A percentile compares a stretch with the other conserved stretches of the same genome.
phyloP scores from a whole-genome alignment of 2,888 invertebrate genomes.

The Amphimallon solstitiale region DNA sequence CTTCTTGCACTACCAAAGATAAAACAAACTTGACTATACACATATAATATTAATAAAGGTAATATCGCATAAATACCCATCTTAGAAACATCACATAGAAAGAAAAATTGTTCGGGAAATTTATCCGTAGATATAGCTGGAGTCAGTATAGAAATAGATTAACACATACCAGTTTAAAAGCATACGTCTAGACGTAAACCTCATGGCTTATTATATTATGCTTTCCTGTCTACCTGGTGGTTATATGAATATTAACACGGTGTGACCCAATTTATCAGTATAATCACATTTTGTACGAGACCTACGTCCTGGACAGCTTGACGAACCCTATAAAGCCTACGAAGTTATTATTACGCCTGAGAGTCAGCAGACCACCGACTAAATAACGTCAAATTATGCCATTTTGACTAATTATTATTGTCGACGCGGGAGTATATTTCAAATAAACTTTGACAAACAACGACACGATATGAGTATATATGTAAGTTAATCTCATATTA shows the following conservation, averaged over 20 bases:
- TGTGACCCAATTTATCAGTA: constrained; percentile 25
- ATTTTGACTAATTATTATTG: constrained; percentile 22
- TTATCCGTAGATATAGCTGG: too few species aligned
- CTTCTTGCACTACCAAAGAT: too few species aligned
- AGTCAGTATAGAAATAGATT: too few species aligned
- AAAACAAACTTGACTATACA: too few species aligned
- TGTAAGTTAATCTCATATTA: too few species aligned
- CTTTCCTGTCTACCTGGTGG: constrained; percentile 18
- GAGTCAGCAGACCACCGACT: constrained; percentile 14
- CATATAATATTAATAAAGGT: too few species aligned
- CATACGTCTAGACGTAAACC: constrained; percentile 5
- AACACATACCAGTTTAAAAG: neutral
- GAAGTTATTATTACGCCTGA: constrained; percentile 23
- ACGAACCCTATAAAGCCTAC: constrained; percentile 24
- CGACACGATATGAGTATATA: neutral
- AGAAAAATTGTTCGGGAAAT: too few species aligned
- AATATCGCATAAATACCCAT: too few species aligned
- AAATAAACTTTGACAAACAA: constrained; percentile 6
- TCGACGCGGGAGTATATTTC: constrained; percentile 5
- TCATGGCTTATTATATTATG: constrained; percentile 16
- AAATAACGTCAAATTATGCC: constrained; percentile 11
- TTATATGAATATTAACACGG: constrained; percentile 28
- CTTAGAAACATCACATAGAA: too few species aligned
- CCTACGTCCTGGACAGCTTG: constrained; percentile 10
- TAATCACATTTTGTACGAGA: constrained; percentile 22